Evolutionary conservation across 2,888 invertebrate species (phyloP), one percentile per base, ranked within the genome.

Genomic region (Yponomeuta plumbellus): DNA sequence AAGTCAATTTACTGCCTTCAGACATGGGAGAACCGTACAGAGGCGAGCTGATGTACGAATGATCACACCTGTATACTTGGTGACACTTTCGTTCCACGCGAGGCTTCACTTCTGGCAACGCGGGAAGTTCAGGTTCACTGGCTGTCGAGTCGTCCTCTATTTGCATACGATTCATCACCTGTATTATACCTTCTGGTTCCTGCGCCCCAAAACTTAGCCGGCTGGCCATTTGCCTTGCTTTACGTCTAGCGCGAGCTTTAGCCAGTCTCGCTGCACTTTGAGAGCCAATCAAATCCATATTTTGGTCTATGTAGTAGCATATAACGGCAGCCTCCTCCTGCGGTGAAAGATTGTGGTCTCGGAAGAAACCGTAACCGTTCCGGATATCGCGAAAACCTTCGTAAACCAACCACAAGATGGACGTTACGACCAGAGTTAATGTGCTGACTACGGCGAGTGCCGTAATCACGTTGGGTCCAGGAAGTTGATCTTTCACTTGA

Each of bases 291-390:
- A 84, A 72, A 64, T 84, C 73, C 11, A 76, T 74, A 70, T 88
- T 85, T 66, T 81, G 76, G 65, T 89, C 87, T 23, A 89, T 87
- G 68, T 83, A 88, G 20, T 75, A 76, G 69, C 87, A 88, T 20
- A 88, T 82, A 0, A 82, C 82, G 67, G 86, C 86, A 1, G 85
- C 85, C 73, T 86, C 86, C 67, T 88, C 82, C 69, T 85, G 80
- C 0, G 87, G 84, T 11, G 83, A 74, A 23, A 87, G 72, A 70
- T 87, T 83, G 40, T 80, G 80, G 69, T 91, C 89, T 66, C 90
- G 78, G 69, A 83, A 91, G 70, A 89, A 91, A 0, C 90, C 90
- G 66, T 83, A 86, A 3, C 90, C 90, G 61, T 80, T 78, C 1
- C 81, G 81, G 3, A 90, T 71, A 67, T 90, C 90, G 57, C 86